phyloP scores from a whole-genome alignment of 1,140 invertebrate species.

The Penaeus vannamei region DNA sequence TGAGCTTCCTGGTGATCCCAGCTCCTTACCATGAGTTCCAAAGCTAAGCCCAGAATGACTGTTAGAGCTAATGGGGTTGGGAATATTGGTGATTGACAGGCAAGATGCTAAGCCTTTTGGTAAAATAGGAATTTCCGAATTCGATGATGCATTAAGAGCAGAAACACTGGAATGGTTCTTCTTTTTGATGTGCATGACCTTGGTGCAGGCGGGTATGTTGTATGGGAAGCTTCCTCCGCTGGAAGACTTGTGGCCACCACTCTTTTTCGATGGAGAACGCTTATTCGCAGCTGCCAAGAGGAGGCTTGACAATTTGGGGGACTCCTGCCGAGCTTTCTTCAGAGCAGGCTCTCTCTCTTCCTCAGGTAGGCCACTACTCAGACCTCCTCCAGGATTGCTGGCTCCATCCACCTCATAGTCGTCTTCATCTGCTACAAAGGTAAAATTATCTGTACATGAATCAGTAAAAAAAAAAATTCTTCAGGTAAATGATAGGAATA shows the following conservation, averaged over 20 bases:
- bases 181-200: conserved; percentile 54
- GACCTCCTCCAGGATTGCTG: background rate
- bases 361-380: conserved; percentile 31
- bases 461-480: background rate
- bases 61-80: conserved; percentile 46
- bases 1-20: conserved; percentile 41
- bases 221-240: conserved; percentile 41
- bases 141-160: conserved; percentile 1
- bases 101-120: conserved; percentile 60
- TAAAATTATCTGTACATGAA: background rate
- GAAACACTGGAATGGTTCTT: conserved; percentile 19
- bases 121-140: conserved; percentile 50
- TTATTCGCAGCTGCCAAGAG: conserved; percentile 58
- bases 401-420: conserved; percentile 9
- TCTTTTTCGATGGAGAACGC: conserved; percentile 43
- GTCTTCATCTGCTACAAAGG: background rate
- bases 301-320: conserved; percentile 66
- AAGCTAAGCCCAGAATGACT: background rate
- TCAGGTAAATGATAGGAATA: too few species aligned
- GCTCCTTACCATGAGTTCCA: conserved; percentile 25
- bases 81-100: conserved; percentile 63
- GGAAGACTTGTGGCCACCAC: conserved; percentile 9
- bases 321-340: conserved; percentile 64
- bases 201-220: conserved; percentile 57
- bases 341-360: conserved; percentile 60